Base-by-base conservation (phyloP, 2,113 vertebrate species). In the Athene noctua region DNA sequence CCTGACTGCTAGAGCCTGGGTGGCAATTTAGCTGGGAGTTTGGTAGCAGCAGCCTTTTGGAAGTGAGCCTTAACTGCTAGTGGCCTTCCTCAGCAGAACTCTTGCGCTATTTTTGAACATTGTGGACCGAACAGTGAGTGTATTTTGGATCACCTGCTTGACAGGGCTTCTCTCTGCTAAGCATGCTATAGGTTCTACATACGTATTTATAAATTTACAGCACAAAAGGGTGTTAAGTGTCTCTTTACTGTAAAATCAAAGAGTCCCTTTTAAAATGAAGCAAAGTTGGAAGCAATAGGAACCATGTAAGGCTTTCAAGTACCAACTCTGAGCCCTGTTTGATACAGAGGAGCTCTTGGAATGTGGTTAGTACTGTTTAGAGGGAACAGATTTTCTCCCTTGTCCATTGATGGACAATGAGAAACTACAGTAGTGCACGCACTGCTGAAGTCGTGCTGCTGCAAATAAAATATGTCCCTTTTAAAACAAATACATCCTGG, bases 401-500 rank as follows among this genome's bases (percentile, higher is more conserved):
- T 40, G n/a, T n/a, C 58, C 71, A 61, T 32, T 0, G 0, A 11
- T 22, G 54, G 62, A 51, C 36, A 22, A 17, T 5, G 52, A 82
- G 61, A 71, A 81, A 23, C 30, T 71, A 68, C 8, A 2, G 26
- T 1, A 46, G 36, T 29, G 29, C 32, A 18, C n/a, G 90, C 21
- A 27, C 63, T 3, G 2, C 52, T 79, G 55, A 68, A 51, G 51
- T 52, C 9, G 2, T 2, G 9, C 55, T 79, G 70, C n/a, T n/a
- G n/a, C n/a, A n/a, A n/a, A n/a, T n/a, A n/a, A n/a, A n/a, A n/a
- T 29, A 51, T 1, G 36, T 3, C 42, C n/a, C 51, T 63, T 67
- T 32, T 15, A 51, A 58, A 40, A 22, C 19, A 67, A 19, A n/a
- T 0, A 16, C 0, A 20, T 38, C 19, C 47, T 72, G 30, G 25